Evolutionary conservation across 2,797 vertebrate genomes (phyloP).

Genomic region (Neostethus bicornis): DNA sequence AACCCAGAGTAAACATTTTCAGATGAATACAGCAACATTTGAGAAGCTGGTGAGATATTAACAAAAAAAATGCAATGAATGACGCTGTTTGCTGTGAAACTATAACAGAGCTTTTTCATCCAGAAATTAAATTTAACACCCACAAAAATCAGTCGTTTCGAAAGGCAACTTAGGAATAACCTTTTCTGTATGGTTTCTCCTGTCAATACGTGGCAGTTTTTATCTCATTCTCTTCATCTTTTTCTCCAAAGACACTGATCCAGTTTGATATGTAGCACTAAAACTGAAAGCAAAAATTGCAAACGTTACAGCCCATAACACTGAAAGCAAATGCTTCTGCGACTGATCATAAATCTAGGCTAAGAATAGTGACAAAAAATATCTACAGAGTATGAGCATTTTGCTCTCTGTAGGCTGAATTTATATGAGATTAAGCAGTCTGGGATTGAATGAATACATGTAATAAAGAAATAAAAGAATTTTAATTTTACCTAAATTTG

Average conservation of each 20-base stretch:
- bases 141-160: slow-evolving; percentile 62
- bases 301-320: slow-evolving; percentile 38
- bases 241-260: slow-evolving; percentile 40
- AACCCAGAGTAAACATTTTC: slow-evolving; percentile 54
- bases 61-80: slow-evolving; percentile 42
- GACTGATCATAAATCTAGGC: slow-evolving; percentile 28
- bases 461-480: slow-evolving; percentile 35
- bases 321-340: slow-evolving; percentile 33
- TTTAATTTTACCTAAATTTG: slow-evolving; percentile 36
- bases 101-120: slow-evolving; percentile 69
- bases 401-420: slow-evolving; percentile 50
- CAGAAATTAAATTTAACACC: slow-evolving; percentile 55
- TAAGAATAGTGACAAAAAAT: slow-evolving; percentile 38
- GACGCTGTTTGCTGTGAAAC: slow-evolving; percentile 49
- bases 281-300: slow-evolving; percentile 44
- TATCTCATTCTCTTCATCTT: slow-evolving; percentile 45
- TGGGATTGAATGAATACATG: slow-evolving; percentile 19
- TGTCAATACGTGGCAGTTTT: slow-evolving; percentile 69
- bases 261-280: slow-evolving; percentile 48
- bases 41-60: slow-evolving; percentile 60
- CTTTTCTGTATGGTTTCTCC: slow-evolving; percentile 34
- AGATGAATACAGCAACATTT: slow-evolving; percentile 45
- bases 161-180: slow-evolving; percentile 73
- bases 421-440: slow-evolving; percentile 51
- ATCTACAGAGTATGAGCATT: slow-evolving; percentile 51